Evolutionary conservation across 2,797 vertebrate genomes (phyloP), one percentile per base, ranked within the genome.

Genomic region (Pristis pectinata): DNA sequence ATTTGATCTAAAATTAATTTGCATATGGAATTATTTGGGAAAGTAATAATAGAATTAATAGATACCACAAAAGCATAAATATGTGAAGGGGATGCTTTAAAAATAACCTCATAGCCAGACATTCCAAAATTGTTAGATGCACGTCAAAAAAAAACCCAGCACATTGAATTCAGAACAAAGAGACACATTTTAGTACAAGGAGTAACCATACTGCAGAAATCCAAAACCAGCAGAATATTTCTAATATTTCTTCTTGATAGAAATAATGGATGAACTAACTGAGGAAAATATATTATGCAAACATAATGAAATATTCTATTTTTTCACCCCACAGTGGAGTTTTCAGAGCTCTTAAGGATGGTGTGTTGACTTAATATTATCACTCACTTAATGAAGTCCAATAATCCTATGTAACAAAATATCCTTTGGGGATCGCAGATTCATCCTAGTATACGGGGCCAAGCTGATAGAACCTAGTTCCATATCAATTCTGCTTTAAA

Each of bases 1-100:
- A 91, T 24, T 91, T 91, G 87, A 67, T 91, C 61, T 10, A 91
- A 91, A 67, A 41, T 24, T 91, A 91, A 91, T 67, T 91, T 91
- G n/a, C 61, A 2, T 61, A 61, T 61, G 30, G 13, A 87, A 53
- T 87, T 15, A 89, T 64, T 89, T 64, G 15, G 85, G 85, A 89
- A 89, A 89, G 85, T 89, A 30, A 64, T 64, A 64, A 6, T 15
- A 89, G 85, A 64, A 91, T 91, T 67, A 91, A 67, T 67, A 41
- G 61, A 41, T 91, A 27, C 87, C 24, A 91, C 19, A 91, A 41
- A 91, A 67, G 19, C 34, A 91, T 61, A 67, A 61, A 59, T 15
- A 34, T 13, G 30, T 59, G 56, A 87, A 17, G 56, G 59, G 19
- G 53, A 0, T 22, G 49, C 87, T 64, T 64, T 56, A 56, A 85